Conservation (phyloP, 2,888 invertebrate species). For the Kuschelorhynchus macadamiae region DNA sequence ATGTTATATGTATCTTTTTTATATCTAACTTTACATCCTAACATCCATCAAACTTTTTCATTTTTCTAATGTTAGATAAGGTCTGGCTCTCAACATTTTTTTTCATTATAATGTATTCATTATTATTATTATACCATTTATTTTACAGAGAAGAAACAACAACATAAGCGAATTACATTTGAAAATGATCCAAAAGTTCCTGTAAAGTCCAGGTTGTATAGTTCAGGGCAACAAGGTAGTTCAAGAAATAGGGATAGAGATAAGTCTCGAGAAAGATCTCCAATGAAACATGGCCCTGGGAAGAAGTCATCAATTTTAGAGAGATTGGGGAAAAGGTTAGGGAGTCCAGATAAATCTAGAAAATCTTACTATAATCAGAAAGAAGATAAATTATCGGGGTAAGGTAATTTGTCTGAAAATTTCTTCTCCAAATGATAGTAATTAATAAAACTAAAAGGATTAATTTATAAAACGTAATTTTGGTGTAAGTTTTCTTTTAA, state of each 20-base stretch:
- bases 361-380: slow-evolving; percentile 59
- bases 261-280: slow-evolving; percentile 46
- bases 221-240: slow-evolving; percentile 58
- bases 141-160: slow-evolving; percentile 18
- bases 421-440: background rate
- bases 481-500: no score
- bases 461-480: no score
- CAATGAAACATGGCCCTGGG: slow-evolving; percentile 46
- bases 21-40: no score
- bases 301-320: slow-evolving; percentile 69
- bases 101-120: no score
- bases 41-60: no score
- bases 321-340: slow-evolving; percentile 67
- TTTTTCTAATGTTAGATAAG: no score
- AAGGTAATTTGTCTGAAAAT: background rate
- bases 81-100: no score
- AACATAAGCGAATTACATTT: slow-evolving; percentile 46
- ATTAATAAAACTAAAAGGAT: background rate
- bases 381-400: slow-evolving; percentile 66
- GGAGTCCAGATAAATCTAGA: slow-evolving; percentile 39
- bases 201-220: background rate
- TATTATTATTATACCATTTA: no score
- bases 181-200: slow-evolving; percentile 9
- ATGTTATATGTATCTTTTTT: no score
- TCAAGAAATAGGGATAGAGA: slow-evolving; percentile 32